Evolutionary conservation across 1,140 invertebrate genomes (phyloP).

Genomic region (Drusus annulatus): DNA sequence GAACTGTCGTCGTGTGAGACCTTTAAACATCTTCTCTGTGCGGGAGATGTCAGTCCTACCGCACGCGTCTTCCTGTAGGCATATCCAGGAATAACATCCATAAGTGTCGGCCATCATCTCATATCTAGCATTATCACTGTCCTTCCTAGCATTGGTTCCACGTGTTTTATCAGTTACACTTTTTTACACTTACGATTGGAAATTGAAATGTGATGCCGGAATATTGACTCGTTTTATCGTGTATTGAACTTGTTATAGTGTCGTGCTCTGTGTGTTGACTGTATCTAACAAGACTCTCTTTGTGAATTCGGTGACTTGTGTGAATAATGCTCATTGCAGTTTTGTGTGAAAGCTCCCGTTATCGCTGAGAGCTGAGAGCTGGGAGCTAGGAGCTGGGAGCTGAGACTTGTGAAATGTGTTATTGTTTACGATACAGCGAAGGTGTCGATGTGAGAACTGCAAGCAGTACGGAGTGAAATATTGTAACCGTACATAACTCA

Average conservation of each 20-base stretch:
- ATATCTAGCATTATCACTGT: not conserved
- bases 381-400: not conserved
- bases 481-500: conserved; percentile 23
- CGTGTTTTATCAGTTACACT: conserved; percentile 10
- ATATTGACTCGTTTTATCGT: conserved; percentile 31
- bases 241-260: conserved; percentile 12
- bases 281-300: not conserved
- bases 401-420: not conserved
- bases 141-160: not conserved
- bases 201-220: not conserved
- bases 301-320: no score
- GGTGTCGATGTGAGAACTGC: not conserved
- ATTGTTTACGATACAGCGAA: not conserved
- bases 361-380: not conserved
- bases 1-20: conserved; percentile 53
- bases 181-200: not conserved
- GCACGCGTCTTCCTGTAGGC: conserved; percentile 16
- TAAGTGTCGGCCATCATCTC: not conserved
- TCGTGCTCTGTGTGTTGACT: not conserved
- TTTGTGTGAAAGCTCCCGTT: no score
- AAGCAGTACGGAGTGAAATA: conserved; percentile 19
- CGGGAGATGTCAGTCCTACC: conserved; percentile 49
- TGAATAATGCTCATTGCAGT: no score
- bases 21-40: conserved; percentile 28
- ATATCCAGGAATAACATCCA: not conserved